A percentile compares a stretch with the other conserved stretches of the same genome.
These are phyloP conservation scores for Cyrtodaria siliqua DNA, from an alignment of 2,888 invertebrate species.

Conservation along the genomic window DNA sequence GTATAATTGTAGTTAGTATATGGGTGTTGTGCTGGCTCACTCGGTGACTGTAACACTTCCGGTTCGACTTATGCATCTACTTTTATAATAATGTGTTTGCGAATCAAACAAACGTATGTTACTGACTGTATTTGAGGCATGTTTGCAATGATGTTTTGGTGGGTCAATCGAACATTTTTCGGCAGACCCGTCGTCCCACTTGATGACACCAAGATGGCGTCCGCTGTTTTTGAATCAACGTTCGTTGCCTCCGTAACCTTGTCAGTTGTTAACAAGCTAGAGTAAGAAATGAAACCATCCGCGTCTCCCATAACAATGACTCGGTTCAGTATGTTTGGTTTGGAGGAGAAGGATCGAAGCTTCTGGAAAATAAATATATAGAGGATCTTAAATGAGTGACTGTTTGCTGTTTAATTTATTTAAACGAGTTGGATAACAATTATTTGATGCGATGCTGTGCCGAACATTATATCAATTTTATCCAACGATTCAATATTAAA, in stretches of 20 bases:
- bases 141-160: constrained; percentile 39
- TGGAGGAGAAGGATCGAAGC: constrained; percentile 26
- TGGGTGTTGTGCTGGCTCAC: too few relatives aligned
- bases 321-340: constrained; percentile 19
- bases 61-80: too few relatives aligned
- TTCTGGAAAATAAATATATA: constrained; percentile 20
- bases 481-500: too few relatives aligned
- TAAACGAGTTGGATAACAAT: too few relatives aligned
- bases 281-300: constrained; percentile 27
- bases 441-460: too few relatives aligned
- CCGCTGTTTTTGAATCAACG: constrained; percentile 21
- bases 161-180: constrained; percentile 44
- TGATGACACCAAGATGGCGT: constrained; percentile 41
- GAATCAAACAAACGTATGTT: too few relatives aligned
- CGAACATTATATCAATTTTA: too few relatives aligned
- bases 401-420: too few relatives aligned
- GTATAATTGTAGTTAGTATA: too few relatives aligned
- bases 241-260: constrained; percentile 21
- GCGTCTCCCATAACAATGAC: not conserved
- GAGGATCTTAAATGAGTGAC: too few relatives aligned
- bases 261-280: constrained; percentile 21
- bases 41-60: too few relatives aligned
- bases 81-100: too few relatives aligned
- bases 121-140: constrained; percentile 34
- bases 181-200: constrained; percentile 53